Percentiles rank a stretch among this genome's conserved stretches.
phyloP scores from a whole-genome alignment of 2,797 vertebrate genomes.

The Alcedo atthis region DNA sequence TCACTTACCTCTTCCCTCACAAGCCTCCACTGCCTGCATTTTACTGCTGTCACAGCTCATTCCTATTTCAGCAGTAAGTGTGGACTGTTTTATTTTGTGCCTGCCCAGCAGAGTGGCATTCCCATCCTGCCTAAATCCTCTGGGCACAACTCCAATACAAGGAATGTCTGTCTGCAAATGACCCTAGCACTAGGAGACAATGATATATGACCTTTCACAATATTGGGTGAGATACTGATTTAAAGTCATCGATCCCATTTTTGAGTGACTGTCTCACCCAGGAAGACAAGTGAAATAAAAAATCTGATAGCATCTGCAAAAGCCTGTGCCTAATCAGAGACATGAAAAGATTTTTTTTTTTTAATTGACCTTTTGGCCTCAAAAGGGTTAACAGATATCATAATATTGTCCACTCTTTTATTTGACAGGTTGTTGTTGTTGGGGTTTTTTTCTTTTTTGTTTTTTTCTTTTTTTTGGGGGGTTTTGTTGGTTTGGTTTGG shows the following conservation, averaged over 20 bases:
- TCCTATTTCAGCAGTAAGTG: background rate
- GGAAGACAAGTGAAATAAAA: slow-evolving; percentile 35
- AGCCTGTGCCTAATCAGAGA: background rate
- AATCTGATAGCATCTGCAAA: background rate
- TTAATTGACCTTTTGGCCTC: background rate
- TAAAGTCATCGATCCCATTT: slow-evolving; percentile 46
- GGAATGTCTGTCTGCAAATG: slow-evolving; percentile 17
- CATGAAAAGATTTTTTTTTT: background rate
- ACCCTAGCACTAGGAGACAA: background rate
- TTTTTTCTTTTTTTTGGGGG: too few relatives aligned
- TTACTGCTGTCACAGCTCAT: background rate
- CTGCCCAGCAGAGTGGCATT: background rate
- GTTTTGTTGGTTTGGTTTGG: too few relatives aligned
- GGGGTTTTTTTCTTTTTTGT: too few relatives aligned
- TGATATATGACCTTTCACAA: slow-evolving; percentile 34
- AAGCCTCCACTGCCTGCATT: background rate
- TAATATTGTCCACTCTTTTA: background rate
- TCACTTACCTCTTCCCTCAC: background rate
- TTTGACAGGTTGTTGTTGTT: too few relatives aligned
- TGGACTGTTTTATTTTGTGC: background rate
- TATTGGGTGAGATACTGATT: slow-evolving; percentile 22
- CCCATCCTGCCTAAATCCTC: background rate
- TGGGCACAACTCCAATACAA: background rate
- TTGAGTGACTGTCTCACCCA: slow-evolving; percentile 45
- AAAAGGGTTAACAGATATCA: background rate